Base-by-base conservation (phyloP, 2,797 vertebrate genomes). In the Hydrolagus colliei region DNA sequence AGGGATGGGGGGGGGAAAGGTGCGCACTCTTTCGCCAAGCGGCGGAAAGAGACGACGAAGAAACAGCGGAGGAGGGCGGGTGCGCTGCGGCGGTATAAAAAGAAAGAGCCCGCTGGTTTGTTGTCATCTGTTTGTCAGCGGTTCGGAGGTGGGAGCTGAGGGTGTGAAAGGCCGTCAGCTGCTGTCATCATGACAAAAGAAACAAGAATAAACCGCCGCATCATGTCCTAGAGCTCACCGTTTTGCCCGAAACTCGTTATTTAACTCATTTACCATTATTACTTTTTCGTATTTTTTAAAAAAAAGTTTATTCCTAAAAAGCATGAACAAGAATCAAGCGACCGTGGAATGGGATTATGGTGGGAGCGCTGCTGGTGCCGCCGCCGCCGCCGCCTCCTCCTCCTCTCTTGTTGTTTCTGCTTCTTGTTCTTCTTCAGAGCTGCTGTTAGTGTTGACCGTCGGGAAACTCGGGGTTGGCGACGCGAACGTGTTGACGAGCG, bases 291-390 rank as follows among this genome's bases (percentile, higher is more conserved):
- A 3, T 52, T 52, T 52, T 52, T 52, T 6, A 52, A 52, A 52
- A 52, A 52, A 9, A 35, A 35, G 41, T 75, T 75, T 80, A 32
- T 32, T 35, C 22, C 79, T 20, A 67, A 52, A 52, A 52, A 84
- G 32, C 71, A 84, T 84, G 79, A 63, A 65, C 14, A 82, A 63
- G 8, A 16, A 35, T 32, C 61, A 18, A 16, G 65, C 62, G 12
- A 32, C 32, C 11, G 79, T 71, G 79, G 79, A 68, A 67, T 82
- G 79, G 79, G 79, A 71, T 84, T 68, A 84, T 84, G 79, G 65
- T 84, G 79, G 79, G 27, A 41, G 65, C 20, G 65, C 79, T 67
- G 79, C 78, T 27, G 78, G 27, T 59, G 13, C 61, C 61, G 63
- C n/a, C 63, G 65, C 41, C 41, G 41, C 41, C 41, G 6, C 41